Conservation (phyloP, 2,888 invertebrate species). For the Drosophila cognata region DNA sequence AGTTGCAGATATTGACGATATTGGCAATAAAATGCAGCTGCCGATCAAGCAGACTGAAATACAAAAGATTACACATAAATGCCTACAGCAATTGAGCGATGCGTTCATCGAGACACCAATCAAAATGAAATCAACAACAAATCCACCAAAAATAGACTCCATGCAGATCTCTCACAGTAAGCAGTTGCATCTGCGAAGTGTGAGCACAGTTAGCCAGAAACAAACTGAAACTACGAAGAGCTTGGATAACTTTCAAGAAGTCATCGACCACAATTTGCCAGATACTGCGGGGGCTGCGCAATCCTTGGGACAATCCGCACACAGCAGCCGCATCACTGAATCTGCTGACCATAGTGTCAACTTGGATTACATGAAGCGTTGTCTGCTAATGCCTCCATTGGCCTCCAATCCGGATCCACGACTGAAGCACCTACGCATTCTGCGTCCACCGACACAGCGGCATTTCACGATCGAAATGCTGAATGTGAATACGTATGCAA, state of each 20-base stretch:
- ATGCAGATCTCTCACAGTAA: background rate
- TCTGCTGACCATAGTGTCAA: background rate
- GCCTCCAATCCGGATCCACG: constrained; percentile 18
- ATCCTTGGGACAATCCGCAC: constrained; percentile 32
- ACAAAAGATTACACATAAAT: background rate
- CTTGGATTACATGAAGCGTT: constrained; percentile 11
- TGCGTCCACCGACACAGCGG: constrained; percentile 27
- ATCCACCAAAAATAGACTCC: constrained; percentile 11
- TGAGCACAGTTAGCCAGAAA: background rate
- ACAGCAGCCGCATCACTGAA: constrained; percentile 5
- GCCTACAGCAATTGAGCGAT: background rate
- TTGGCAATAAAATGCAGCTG: background rate
- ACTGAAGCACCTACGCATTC: constrained; percentile 40
- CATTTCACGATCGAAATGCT: constrained; percentile 34
- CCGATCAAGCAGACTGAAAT: background rate
- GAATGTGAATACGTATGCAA: constrained; percentile 23
- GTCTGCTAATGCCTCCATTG: constrained; percentile 32
- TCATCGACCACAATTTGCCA: constrained; percentile 29
- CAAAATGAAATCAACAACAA: background rate
- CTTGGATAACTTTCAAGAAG: constrained; percentile 35
- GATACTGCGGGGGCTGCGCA: constrained; percentile 21
- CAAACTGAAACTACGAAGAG: background rate
- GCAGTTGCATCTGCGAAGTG: background rate
- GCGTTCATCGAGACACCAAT: background rate
- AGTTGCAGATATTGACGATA: background rate